Evolutionary conservation across 2,113 vertebrate species (phyloP).

Genomic region (Zosterops pallidus): DNA sequence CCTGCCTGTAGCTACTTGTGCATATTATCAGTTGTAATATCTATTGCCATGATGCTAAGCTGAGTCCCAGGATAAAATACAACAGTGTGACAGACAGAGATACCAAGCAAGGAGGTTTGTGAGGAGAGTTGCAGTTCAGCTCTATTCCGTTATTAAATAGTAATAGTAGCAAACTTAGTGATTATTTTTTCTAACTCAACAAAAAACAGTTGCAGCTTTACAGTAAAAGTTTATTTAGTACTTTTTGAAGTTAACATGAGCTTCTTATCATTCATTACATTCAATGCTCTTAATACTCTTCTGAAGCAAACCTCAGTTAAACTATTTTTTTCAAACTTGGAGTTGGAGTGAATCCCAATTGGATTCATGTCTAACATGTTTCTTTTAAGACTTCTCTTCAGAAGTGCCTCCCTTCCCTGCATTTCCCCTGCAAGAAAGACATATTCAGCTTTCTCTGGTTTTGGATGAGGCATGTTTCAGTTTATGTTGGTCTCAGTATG

Average conservation of each 20-base stretch:
- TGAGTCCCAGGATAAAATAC: neutral
- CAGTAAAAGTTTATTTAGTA: neutral
- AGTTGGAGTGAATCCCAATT: neutral
- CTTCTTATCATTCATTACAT: neutral
- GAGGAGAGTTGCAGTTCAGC: neutral
- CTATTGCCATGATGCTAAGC: neutral
- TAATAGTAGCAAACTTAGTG: neutral
- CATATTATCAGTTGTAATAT: neutral
- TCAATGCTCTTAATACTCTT: neutral
- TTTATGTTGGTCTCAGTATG: neutral
- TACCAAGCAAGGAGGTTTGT: neutral
- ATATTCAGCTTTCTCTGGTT: neutral
- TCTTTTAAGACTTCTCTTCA: neutral
- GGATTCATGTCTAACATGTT: neutral
- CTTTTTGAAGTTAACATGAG: neutral
- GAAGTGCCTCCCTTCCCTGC: neutral
- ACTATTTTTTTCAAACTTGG: neutral
- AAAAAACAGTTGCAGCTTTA: neutral
- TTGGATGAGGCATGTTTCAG: neutral
- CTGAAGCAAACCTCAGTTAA: neutral
- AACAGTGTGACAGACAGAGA: neutral
- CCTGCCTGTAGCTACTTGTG: neutral
- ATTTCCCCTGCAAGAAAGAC: neutral
- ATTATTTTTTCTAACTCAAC: neutral
- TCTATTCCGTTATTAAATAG: neutral